phyloP scores from a whole-genome alignment of 2,113 vertebrate species.

The Gallinago undulata region DNA sequence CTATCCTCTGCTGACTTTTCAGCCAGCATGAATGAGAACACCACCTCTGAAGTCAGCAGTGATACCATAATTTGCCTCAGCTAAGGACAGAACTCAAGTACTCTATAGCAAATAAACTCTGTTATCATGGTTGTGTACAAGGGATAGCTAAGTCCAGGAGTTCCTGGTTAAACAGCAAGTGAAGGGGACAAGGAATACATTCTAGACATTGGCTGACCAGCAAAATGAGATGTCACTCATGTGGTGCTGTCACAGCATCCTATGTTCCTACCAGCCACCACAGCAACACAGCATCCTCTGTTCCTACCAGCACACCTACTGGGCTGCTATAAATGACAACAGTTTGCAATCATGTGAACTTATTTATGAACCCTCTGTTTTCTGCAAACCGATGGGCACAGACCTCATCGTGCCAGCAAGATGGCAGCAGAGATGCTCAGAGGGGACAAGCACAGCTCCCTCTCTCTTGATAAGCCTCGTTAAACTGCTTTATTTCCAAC shows the following conservation, averaged over 20 bases:
- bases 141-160: neutral
- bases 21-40: neutral
- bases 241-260: neutral
- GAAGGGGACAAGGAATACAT: neutral
- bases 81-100: neutral
- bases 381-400: neutral
- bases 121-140: neutral
- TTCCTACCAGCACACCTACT: neutral
- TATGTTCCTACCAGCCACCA: too few species aligned
- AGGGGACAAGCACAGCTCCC: neutral
- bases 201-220: neutral
- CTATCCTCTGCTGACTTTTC: neutral
- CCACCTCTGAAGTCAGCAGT: neutral
- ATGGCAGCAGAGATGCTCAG: neutral
- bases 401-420: neutral
- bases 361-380: neutral
- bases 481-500: neutral
- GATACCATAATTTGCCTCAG: neutral
- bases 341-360: neutral
- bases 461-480: neutral
- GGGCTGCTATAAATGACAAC: neutral
- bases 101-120: neutral
- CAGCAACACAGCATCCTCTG: too few species aligned
- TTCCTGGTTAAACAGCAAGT: neutral
- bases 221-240: neutral